A percentile compares a stretch with the other conserved stretches of the same genome.
Evolutionary conservation across 2,113 vertebrate genomes (phyloP).

Genomic region (Tylochromis polylepis): DNA sequence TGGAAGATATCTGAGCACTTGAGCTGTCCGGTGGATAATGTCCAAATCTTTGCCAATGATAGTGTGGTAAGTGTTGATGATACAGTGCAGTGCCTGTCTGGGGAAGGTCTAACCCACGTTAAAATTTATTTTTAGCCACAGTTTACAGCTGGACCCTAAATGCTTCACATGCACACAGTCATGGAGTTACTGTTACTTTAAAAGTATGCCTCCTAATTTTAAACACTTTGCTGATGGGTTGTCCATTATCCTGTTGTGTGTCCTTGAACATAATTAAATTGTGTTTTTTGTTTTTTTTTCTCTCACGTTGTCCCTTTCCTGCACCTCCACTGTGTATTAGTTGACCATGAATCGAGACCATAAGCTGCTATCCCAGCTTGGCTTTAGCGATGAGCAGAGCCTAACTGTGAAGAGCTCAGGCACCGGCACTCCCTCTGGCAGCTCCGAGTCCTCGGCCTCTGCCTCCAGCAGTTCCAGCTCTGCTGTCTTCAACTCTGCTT

Average conservation of each 20-base stretch:
- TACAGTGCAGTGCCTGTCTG: neutral
- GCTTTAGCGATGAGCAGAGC: conserved; percentile 91
- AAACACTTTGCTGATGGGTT: neutral
- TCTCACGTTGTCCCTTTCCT: neutral
- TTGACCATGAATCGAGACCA: conserved; percentile 97
- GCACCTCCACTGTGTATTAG: conserved; percentile 56
- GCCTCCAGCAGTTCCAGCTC: conserved; percentile 87
- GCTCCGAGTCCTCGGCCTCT: conserved; percentile 89
- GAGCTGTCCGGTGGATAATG: conserved; percentile 93
- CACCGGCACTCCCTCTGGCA: conserved; percentile 92
- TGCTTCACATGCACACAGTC: neutral
- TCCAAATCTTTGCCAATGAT: conserved; percentile 98
- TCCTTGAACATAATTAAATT: neutral
- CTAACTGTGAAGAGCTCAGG: conserved; percentile 95
- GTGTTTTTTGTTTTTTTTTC: fast-evolving
- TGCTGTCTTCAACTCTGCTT: conserved; percentile 84
- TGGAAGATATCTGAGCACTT: conserved; percentile 98
- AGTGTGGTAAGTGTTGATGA: conserved; percentile 82
- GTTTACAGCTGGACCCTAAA: neutral
- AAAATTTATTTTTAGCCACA: neutral
- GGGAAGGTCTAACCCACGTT: neutral
- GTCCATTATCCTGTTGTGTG: neutral
- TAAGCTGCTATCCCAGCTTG: conserved; percentile 94
- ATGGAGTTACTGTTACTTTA: neutral
- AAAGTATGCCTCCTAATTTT: neutral